These are phyloP conservation scores for Heliocidaris erythrogramma DNA, from an alignment of 35 echinoderm and acorn worm genomes.

Conservation along the genomic window DNA sequence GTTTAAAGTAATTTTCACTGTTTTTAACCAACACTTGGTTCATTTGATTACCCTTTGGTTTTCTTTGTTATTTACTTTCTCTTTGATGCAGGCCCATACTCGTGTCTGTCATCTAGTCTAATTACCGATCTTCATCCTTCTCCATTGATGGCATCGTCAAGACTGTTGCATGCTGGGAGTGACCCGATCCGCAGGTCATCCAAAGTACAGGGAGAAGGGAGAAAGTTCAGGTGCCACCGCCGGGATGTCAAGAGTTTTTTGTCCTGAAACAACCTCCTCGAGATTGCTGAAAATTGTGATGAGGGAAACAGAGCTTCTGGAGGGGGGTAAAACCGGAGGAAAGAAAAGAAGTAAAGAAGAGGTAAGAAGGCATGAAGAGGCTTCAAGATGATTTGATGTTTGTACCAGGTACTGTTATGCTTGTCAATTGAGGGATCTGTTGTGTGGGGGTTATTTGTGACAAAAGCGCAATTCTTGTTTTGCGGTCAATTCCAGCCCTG, in stretches of 20 bases:
- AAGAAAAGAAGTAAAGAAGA: background rate
- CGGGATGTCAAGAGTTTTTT: slow-evolving; percentile 30
- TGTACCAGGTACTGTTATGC: slow-evolving; percentile 20
- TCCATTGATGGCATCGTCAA: slow-evolving; percentile 33
- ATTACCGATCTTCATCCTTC: background rate
- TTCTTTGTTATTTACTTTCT: background rate
- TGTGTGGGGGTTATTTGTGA: slow-evolving; percentile 30
- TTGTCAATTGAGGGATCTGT: slow-evolving; percentile 47
- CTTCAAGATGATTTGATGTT: background rate
- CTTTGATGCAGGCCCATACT: background rate
- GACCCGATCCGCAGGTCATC: slow-evolving; percentile 22
- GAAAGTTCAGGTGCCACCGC: slow-evolving; percentile 12
- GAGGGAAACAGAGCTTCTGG: background rate
- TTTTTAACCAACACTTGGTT: background rate
- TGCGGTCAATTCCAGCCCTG: slow-evolving; percentile 33
- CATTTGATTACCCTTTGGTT: background rate
- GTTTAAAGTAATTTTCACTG: background rate
- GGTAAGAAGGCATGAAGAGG: background rate
- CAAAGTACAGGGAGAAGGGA: slow-evolving; percentile 22
- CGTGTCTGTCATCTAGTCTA: slow-evolving; percentile 30
- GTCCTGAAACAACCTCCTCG: slow-evolving; percentile 32
- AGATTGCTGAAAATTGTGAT: background rate
- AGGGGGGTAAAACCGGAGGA: background rate
- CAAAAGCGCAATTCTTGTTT: slow-evolving; percentile 55
- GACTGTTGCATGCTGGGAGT: slow-evolving; percentile 39